These are phyloP conservation scores for Octodonta nipae DNA, from an alignment of 2,888 invertebrate genomes.

Conservation along the genomic window DNA sequence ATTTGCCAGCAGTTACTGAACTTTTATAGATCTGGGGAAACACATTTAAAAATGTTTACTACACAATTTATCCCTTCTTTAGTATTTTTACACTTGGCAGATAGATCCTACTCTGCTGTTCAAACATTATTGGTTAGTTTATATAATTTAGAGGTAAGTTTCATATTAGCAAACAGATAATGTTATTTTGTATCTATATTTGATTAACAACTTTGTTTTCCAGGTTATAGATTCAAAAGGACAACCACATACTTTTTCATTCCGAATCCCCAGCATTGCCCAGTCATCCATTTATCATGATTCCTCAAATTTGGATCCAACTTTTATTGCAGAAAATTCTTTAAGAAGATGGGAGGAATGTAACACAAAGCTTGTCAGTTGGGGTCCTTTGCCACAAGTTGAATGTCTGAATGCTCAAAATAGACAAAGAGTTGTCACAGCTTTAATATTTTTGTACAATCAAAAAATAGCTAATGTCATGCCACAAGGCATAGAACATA, in stretches of 20 bases:
- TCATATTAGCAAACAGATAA: too few species aligned
- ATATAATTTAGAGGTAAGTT: conserved; percentile 84
- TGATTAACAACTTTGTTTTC: too few species aligned
- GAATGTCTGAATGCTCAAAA: conserved; percentile 86
- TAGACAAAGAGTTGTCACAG: conserved; percentile 76
- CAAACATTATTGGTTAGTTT: conserved; percentile 62
- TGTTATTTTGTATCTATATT: too few species aligned
- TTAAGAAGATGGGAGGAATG: conserved; percentile 78
- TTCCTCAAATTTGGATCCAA: conserved; percentile 59
- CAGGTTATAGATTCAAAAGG: conserved; percentile 72
- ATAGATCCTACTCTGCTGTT: conserved; percentile 55
- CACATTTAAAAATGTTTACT: conserved; percentile 67
- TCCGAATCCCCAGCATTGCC: conserved; percentile 79
- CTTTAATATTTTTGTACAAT: conserved; percentile 78
- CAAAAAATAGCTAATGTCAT: conserved; percentile 68
- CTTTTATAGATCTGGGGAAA: conserved; percentile 78
- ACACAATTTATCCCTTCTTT: conserved; percentile 80
- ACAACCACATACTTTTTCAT: conserved; percentile 69
- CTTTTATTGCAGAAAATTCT: conserved; percentile 72
- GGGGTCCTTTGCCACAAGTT: conserved; percentile 83
- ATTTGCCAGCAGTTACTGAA: conserved; percentile 80
- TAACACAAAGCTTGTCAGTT: conserved; percentile 72
- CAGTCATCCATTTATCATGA: conserved; percentile 90
- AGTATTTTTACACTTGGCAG: conserved; percentile 72
- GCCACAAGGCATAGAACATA: conserved; percentile 63